These are phyloP conservation scores for Smittia sp. DNA, from an alignment of 2,888 invertebrate genomes.

Conservation along the genomic window DNA sequence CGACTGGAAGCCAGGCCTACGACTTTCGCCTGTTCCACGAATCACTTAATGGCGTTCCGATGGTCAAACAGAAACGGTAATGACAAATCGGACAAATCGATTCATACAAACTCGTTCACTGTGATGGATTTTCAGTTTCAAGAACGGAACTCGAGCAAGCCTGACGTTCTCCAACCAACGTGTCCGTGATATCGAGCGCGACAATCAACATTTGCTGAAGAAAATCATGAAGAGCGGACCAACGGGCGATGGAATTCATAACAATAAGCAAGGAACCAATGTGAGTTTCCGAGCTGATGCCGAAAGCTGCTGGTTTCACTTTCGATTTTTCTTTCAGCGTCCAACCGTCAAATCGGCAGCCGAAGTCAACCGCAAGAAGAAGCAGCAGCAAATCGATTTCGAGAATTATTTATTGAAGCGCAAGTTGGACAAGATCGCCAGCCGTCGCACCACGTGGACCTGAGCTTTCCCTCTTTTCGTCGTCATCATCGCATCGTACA, in stretches of 20 bases:
- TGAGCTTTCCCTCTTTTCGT: neutral
- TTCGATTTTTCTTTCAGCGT: neutral
- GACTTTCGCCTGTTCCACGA: constrained; percentile 21
- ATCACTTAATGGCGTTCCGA: neutral
- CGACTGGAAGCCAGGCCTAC: neutral
- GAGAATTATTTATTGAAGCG: constrained; percentile 55
- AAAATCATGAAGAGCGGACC: constrained; percentile 31
- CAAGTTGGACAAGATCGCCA: constrained; percentile 27
- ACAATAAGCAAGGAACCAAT: neutral
- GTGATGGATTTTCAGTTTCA: neutral
- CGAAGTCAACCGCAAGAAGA: constrained; percentile 56
- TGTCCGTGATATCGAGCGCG: constrained; percentile 27
- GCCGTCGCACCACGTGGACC: neutral
- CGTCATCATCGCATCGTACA: too few species aligned
- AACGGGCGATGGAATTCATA: constrained; percentile 5
- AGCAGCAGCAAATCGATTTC: constrained; percentile 59
- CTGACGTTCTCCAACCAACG: constrained; percentile 34
- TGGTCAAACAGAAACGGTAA: constrained; percentile 19
- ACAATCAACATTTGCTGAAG: constrained; percentile 3
- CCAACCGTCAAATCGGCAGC: constrained; percentile 50
- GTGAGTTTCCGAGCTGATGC: neutral
- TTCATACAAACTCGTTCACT: neutral
- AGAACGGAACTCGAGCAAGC: constrained; percentile 35
- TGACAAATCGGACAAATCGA: neutral
- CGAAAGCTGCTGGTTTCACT: neutral